phyloP scores from a whole-genome alignment of 2,113 vertebrate species.

The Piaya cayana region DNA sequence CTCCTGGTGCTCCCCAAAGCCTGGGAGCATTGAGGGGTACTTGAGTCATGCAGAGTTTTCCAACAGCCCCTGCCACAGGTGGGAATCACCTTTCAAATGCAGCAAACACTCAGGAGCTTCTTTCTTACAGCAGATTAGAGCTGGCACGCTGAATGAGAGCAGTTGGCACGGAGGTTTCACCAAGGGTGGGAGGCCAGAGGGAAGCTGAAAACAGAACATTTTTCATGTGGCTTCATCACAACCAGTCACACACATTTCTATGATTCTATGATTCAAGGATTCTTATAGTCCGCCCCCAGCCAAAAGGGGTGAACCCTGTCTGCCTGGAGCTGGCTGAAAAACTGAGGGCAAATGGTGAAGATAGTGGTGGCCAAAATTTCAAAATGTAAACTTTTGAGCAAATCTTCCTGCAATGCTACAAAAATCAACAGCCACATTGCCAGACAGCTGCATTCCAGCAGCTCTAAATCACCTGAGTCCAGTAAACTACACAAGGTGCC shows the following conservation, averaged over 20 bases:
- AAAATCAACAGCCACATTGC: background rate
- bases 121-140: background rate
- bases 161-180: background rate
- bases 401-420: background rate
- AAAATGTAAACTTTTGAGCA: background rate
- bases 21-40: background rate
- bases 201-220: background rate
- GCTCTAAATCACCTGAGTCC: background rate
- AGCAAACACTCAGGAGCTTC: background rate
- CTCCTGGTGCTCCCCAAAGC: background rate
- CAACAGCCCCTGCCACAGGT: background rate
- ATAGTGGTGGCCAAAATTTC: background rate
- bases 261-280: too few species aligned
- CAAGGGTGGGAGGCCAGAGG: background rate
- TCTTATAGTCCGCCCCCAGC: background rate
- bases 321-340: background rate
- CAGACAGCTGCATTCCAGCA: background rate
- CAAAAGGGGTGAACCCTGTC: background rate
- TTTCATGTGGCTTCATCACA: background rate
- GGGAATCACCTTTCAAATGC: background rate
- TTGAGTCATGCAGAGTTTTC: rapidly evolving
- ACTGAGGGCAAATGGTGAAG: background rate
- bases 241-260: background rate
- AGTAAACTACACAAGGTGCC: background rate
- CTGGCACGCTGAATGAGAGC: background rate